Conservation (phyloP, 2,888 invertebrate genomes). For the Acanthococcus lagerstroemiae region DNA sequence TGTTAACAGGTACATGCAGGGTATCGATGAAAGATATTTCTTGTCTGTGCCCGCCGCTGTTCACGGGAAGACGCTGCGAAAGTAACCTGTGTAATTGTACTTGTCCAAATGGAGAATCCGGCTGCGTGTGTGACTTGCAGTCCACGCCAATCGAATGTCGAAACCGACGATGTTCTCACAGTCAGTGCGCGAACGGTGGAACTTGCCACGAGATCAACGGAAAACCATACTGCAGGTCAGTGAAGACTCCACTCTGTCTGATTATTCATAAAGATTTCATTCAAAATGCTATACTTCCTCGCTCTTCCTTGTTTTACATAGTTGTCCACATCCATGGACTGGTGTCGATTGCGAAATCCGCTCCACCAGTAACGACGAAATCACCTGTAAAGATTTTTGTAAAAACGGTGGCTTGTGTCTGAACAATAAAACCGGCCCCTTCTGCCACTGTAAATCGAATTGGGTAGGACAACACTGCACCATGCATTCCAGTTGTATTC, state of each 20-base stretch:
- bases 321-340: slow-evolving; percentile 21
- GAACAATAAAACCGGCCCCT: slow-evolving; percentile 18
- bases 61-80: slow-evolving; percentile 46
- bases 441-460: slow-evolving; percentile 37
- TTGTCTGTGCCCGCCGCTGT: slow-evolving; percentile 45
- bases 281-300: neutral
- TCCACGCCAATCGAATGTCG: slow-evolving; percentile 31
- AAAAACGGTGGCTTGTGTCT: slow-evolving; percentile 12
- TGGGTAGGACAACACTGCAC: slow-evolving; percentile 32
- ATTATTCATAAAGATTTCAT: neutral
- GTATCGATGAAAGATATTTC: slow-evolving; percentile 41
- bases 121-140: slow-evolving; percentile 36
- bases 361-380: slow-evolving; percentile 7
- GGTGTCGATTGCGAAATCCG: slow-evolving; percentile 14
- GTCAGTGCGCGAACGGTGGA: slow-evolving; percentile 49
- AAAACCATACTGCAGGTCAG: slow-evolving; percentile 46
- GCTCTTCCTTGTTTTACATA: neutral
- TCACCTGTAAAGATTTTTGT: slow-evolving; percentile 23
- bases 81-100: slow-evolving; percentile 46
- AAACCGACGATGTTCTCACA: slow-evolving; percentile 34
- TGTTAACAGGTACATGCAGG: slow-evolving; percentile 40
- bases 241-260: neutral
- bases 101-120: slow-evolving; percentile 36
- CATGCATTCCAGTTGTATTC: slow-evolving; percentile 33
- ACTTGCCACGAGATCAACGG: slow-evolving; percentile 43